phyloP scores from a whole-genome alignment of 2,113 vertebrate genomes.

The Toxotes jaculatrix region DNA sequence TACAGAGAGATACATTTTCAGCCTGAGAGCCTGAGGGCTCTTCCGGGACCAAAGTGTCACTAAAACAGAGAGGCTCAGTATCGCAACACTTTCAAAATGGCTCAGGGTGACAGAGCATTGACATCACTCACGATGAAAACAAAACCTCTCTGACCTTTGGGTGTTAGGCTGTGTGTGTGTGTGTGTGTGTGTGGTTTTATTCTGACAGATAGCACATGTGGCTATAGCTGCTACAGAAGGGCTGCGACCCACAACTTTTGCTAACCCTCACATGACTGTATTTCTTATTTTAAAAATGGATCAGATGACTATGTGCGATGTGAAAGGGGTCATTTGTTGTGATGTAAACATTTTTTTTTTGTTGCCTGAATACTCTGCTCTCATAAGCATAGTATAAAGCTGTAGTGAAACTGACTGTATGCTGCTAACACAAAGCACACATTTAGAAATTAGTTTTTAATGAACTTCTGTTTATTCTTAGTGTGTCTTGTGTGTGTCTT shows the following conservation, averaged over 20 bases:
- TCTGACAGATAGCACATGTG: conserved; percentile 27
- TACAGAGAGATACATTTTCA: conserved; percentile 69
- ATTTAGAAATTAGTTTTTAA: not conserved
- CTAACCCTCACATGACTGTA: not conserved
- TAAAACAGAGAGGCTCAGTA: conserved; percentile 70
- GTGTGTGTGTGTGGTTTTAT: conserved; percentile 23
- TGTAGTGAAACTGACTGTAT: not conserved
- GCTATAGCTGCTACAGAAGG: not conserved
- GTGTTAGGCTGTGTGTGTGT: conserved; percentile 27
- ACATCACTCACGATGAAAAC: conserved; percentile 71
- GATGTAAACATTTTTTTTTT: not conserved
- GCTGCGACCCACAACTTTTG: conserved; percentile 3
- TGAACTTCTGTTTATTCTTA: no score
- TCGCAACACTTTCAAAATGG: conserved; percentile 68
- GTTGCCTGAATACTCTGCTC: not conserved
- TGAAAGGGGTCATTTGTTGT: not conserved
- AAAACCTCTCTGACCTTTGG: conserved; percentile 69
- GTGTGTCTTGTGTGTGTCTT: no score
- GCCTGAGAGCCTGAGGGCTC: conserved; percentile 54
- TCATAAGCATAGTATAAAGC: not conserved
- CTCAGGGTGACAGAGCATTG: conserved; percentile 66
- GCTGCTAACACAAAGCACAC: not conserved
- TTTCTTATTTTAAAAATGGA: not conserved
- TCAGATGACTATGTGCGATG: not conserved
- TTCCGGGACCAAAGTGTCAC: conserved; percentile 69